Base-by-base conservation (phyloP, 2,113 vertebrate species). In the Pomatorhinus ruficollis region DNA sequence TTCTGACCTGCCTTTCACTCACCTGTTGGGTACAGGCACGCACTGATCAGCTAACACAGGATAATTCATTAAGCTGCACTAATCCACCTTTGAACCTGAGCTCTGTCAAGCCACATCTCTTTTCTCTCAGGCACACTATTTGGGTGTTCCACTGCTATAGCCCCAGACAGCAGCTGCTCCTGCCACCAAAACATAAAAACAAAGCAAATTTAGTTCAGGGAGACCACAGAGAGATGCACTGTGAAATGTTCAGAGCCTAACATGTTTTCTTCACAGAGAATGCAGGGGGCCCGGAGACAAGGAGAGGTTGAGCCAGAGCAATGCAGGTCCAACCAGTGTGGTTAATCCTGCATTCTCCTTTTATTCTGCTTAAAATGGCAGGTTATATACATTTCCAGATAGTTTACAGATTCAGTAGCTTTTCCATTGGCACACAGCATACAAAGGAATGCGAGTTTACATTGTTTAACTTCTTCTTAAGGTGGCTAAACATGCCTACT, bases 231-330 rank as follows among this genome's bases (percentile, higher is more conserved):
- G 44, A 52, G 27, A 45, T 8, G 12, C 44, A 47, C 15, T 1
- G 1, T 24, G 33, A 82, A 59, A 56, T 2, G 4, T 31, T 44
- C n/a, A 33, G 49, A 95, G 53, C 40, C 28, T 15, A 56, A 84
- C 1, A 3, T 0, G 0, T 17, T 72, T 72, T 47, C 28, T 53
- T 56, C 21, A 24, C 0, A 0, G 17, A 40, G 35, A 89, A 89
- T n/a, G n/a, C n/a, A n/a, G n/a, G n/a, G n/a, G n/a, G n/a, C n/a
- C n/a, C n/a, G n/a, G n/a, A n/a, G n/a, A n/a, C n/a, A n/a, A n/a
- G n/a, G n/a, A n/a, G n/a, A n/a, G n/a, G n/a, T n/a, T n/a, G n/a
- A n/a, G n/a, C n/a, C n/a, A n/a, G n/a, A n/a, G n/a, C n/a, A n/a
- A n/a, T n/a, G n/a, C n/a, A n/a, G n/a, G n/a, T n/a, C n/a, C n/a